Evolutionary conservation across 2,888 invertebrate genomes (phyloP), one percentile per base, ranked within the genome.

Genomic region (Drosophila merina): DNA sequence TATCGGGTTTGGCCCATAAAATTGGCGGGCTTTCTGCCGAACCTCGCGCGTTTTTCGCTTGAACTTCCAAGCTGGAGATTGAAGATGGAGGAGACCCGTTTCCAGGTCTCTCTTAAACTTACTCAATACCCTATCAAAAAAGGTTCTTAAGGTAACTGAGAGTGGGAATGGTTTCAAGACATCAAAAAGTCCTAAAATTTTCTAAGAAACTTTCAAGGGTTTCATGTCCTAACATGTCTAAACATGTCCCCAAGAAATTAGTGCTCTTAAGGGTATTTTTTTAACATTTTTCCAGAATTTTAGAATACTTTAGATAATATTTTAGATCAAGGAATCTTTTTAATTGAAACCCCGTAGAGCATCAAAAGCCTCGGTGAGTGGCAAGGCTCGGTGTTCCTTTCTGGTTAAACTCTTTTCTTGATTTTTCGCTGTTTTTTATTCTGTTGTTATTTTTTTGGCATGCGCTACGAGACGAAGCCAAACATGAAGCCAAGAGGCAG

Each of bases 1-100:
- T 81, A 79, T 84, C 85, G 84, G 75, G 62, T 63, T 73, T 63
- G 75, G 74, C 57, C 59, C 83, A 79, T 77, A 79, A 74, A 86
- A 82, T 86, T 86, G 87, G 87, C 87, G 87, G 82, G 85, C 85
- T 82, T 86, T 86, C 80, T 72, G 64, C 31, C 47, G 78, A 75
- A 85, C 70, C 72, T 73, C 78, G 82, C 82, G 79, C 78, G 64
- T 66, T 82, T 81, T 79, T 79, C 79, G 81, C 84, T 73, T 70
- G 75, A 82, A 82, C 79, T 79, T 72, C 72, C 66, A 75, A 69
- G 58, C 58, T 55, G 64, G 67, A 59, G 55, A 40, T 48, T 56
- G 50, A 31, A 45, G 57, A 25, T 47, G 55, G 59, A 63, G 60
- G 63, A 66, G 67, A 66, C 74, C 58, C 45, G 57, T 36, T 55